A percentile compares a stretch with the other conserved stretches of the same genome.
Conservation (phyloP, 2,113 vertebrate species). For the Piprites chloris region DNA sequence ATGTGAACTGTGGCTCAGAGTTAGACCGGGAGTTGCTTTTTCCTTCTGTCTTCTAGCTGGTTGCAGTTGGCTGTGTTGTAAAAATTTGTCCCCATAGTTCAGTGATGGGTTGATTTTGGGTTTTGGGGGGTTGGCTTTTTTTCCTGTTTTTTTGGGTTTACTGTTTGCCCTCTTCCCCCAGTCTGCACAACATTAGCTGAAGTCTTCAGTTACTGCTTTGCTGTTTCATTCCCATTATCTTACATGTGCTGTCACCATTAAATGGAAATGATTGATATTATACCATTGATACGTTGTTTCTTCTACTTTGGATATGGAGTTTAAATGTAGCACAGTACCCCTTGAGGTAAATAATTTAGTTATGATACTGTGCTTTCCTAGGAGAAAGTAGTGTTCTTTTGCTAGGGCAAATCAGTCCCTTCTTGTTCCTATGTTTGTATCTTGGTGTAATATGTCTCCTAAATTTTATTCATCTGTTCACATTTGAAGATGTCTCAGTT, state of each 20-base stretch:
- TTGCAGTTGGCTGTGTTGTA: background rate
- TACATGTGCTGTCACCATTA: rapidly evolving
- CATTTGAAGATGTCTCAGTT: background rate
- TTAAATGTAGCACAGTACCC: background rate
- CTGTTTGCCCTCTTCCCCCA: background rate
- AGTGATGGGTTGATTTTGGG: background rate
- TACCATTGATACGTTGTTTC: background rate
- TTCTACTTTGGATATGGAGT: background rate
- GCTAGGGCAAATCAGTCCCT: background rate
- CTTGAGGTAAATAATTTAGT: background rate
- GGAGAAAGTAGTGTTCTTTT: background rate
- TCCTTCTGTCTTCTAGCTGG: background rate
- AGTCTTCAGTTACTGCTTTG: background rate
- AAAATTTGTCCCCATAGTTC: background rate
- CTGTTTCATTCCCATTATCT: background rate
- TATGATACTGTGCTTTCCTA: background rate
- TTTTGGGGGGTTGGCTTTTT: background rate
- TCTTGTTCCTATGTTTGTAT: background rate
- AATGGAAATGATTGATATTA: background rate
- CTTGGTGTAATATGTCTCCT: background rate
- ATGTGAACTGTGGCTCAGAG: background rate
- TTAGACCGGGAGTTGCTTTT: background rate
- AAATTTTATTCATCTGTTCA: background rate
- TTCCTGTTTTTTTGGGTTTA: background rate
- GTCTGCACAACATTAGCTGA: background rate